Base-by-base conservation (phyloP, 1,140 invertebrate genomes). In the Scylla paramamosain region DNA sequence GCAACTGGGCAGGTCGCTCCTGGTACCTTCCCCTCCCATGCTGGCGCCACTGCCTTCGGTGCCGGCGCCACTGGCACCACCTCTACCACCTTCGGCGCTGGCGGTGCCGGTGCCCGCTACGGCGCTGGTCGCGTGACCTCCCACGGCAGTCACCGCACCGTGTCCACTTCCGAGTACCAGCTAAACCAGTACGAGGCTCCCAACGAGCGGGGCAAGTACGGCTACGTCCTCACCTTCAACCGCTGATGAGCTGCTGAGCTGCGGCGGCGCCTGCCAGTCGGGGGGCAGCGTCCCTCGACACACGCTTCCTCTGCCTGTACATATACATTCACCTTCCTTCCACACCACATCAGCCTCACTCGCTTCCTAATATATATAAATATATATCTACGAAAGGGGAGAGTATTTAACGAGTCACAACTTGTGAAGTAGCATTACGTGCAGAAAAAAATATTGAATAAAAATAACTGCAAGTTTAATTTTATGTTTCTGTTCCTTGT, bases 191-290 rank as follows among this genome's bases (percentile, higher is more conserved):
- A 94, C 88, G 93, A 91, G 16, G 93, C 93, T 28, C 28, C 87
- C 67, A 67, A 94, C 10, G 82, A 91, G 29, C 59, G 32, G 14
- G 87, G 77, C 7, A 94, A 94, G n/a, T 90, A 91, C 59, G 93
- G 93, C 39, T 94, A 94, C 88, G 93, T 94, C 52, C 88, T 94
- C 28, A 94, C 87, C 29, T 94, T 91, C 48, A 89, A 94, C 88
- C 20, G 67, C 67, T 77, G 67, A 67, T 77, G 20, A 77, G 67
- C 52, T 59, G 39, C 39, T 77, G 20, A 77, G 67, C 52, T 59
- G 67, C 67, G 25, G 67, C 67, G 67, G 67, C 25, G 46, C 28
- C n/a, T 77, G 67, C 67, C 25, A 7, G 67, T n/a, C n/a, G 67
- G 8, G 67, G 39, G 52, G 52, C 52, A 32, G 86, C 39, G 92